Evolutionary conservation across 2,888 invertebrate genomes (phyloP).

Genomic region (Xanthia icteritia): DNA sequence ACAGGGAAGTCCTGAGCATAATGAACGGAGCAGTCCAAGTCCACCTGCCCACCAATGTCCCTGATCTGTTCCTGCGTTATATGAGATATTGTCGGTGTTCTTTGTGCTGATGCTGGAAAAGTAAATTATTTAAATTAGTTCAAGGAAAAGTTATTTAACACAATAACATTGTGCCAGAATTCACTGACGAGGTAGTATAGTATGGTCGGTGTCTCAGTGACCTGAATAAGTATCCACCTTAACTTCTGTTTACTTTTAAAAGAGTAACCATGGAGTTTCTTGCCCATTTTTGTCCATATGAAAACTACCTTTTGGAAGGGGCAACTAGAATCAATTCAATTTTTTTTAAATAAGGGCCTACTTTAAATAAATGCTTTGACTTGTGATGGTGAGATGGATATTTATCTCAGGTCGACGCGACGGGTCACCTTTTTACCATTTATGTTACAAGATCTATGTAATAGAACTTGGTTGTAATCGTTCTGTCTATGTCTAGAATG

Average conservation of each 20-base stretch:
- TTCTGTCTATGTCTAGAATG: no score
- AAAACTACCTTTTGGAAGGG: no score
- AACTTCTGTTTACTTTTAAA: neutral
- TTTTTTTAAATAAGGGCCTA: no score
- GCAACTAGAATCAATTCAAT: no score
- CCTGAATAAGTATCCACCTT: neutral
- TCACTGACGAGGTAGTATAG: neutral
- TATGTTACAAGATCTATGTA: no score
- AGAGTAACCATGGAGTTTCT: no score
- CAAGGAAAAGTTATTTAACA: neutral
- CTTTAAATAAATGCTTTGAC: no score
- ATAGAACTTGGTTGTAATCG: no score
- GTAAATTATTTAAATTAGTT: neutral
- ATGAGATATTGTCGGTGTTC: slow-evolving; percentile 97
- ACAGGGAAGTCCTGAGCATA: slow-evolving; percentile 97
- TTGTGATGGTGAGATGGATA: no score
- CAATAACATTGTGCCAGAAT: neutral
- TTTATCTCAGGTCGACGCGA: no score
- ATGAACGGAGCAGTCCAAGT: slow-evolving; percentile 96
- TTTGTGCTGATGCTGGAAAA: slow-evolving; percentile 91
- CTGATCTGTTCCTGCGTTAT: slow-evolving; percentile 98
- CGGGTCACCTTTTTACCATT: no score
- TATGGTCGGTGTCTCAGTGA: neutral
- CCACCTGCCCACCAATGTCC: slow-evolving; percentile 97
- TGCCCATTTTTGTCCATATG: no score